Percentiles rank a stretch among this genome's conserved stretches.
Conservation (phyloP, 2,113 vertebrate genomes). For the Stomatorhinus ivindoensis region DNA sequence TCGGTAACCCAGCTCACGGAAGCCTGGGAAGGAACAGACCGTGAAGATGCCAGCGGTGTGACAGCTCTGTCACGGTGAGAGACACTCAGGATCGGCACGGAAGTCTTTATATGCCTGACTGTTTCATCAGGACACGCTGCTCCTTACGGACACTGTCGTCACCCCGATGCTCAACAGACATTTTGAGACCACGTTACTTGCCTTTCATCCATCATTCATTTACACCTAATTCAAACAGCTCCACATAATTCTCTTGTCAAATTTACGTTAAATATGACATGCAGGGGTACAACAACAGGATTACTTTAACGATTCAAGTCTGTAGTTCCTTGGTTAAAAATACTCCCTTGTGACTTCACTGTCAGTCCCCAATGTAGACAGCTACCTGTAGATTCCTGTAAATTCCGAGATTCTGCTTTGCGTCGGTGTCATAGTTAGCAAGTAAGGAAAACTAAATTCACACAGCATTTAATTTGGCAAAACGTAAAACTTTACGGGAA, state of each 20-base stretch:
- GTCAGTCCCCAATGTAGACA: neutral
- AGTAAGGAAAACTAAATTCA: neutral
- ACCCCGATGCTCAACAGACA: neutral
- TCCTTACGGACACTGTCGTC: neutral
- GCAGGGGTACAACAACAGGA: neutral
- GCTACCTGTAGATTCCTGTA: neutral
- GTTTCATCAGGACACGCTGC: neutral
- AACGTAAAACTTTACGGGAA: neutral
- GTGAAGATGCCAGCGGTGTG: neutral
- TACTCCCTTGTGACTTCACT: neutral
- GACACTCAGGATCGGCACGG: neutral
- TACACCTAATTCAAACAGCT: neutral
- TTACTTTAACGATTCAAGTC: neutral
- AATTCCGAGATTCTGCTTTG: neutral
- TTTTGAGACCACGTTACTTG: neutral
- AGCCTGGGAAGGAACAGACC: neutral
- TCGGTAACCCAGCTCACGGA: neutral
- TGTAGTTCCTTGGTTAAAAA: neutral
- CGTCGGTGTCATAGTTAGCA: neutral
- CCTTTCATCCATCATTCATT: neutral
- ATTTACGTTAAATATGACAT: neutral
- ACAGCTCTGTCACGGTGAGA: neutral
- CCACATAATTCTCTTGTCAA: neutral
- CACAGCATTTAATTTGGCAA: neutral
- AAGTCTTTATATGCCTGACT: neutral